Conservation (phyloP, 1,140 invertebrate genomes). For the Rhynchophorus ferrugineus region DNA sequence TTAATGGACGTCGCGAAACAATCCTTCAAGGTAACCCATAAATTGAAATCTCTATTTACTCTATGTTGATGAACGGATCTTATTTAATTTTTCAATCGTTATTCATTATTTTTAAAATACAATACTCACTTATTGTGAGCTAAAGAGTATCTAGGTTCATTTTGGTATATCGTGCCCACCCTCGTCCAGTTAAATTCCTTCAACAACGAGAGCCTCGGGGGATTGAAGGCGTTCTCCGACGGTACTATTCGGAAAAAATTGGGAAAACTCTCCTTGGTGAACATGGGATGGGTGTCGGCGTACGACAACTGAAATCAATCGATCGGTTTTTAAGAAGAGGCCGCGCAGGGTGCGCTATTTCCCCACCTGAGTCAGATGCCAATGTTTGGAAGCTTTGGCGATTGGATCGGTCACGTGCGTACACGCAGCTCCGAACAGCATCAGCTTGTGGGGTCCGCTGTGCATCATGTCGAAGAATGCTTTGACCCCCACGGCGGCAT, state of each 20-base stretch:
- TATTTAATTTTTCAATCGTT: too few species aligned
- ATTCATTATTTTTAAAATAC: too few species aligned
- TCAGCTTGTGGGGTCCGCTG: conserved; percentile 79
- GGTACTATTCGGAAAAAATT: conserved; percentile 96
- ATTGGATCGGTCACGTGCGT: conserved; percentile 96
- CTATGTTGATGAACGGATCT: too few species aligned
- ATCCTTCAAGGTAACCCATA: too few species aligned
- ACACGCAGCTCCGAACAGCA: conserved; percentile 94
- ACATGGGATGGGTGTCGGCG: conserved; percentile 97
- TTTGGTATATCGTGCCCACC: conserved; percentile 95
- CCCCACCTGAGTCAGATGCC: conserved; percentile 85
- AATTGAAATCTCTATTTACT: too few species aligned
- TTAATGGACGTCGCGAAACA: too few species aligned
- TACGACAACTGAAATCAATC: conserved; percentile 72
- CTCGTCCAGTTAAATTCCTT: conserved; percentile 94
- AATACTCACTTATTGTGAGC: conserved; percentile 37
- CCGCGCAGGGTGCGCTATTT: too few species aligned
- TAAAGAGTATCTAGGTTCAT: conserved; percentile 87
- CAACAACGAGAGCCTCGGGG: conserved; percentile 79
- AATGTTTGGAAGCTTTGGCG: conserved; percentile 94
- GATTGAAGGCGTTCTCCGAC: conserved; percentile 92
- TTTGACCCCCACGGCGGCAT: conserved; percentile 95
- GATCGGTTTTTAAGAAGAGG: neutral
- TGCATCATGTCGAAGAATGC: conserved; percentile 99
- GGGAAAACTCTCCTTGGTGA: conserved; percentile 87